Base-by-base conservation (phyloP, 2,888 invertebrate species). In the Dusona sp. region DNA sequence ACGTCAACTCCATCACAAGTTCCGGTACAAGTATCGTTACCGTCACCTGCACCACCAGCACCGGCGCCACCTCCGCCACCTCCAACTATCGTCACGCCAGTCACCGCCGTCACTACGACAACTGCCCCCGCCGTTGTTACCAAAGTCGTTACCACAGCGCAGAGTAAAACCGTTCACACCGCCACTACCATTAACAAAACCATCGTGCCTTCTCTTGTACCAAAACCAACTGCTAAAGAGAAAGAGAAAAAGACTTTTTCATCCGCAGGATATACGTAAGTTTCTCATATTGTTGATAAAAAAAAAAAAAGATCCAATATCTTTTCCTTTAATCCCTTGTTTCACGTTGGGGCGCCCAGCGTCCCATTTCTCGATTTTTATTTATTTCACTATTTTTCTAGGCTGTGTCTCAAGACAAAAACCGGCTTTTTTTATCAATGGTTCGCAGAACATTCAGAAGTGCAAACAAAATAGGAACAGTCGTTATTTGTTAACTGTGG, bases 241-340 rank as follows among this genome's bases (percentile, higher is more conserved):
- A 97, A 97, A 92, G 97, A 97, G 91, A 97, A 97, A 94, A 97
- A 96, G 92, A 94, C 95, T 51, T 95, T 95, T 92, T 95, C 96
- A 79, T 95, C 96, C 51, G 95, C 95, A 70, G 95, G 95, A 87
- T 95, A 95, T 90, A 94, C 95, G 95, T 95, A 89, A 93, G 94
- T 92, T 77, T 64, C 22, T 70, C 3, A n/a, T n/a, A n/a, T n/a
- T n/a, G n/a, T n/a, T n/a, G n/a, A n/a, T n/a, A n/a, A n/a, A n/a
- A n/a, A n/a, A n/a, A n/a, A n/a, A n/a, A n/a, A n/a, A n/a, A n/a
- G n/a, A n/a, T n/a, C n/a, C n/a, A n/a, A n/a, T n/a, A n/a, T n/a
- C n/a, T n/a, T n/a, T n/a, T n/a, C n/a, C n/a, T n/a, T n/a, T n/a
- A n/a, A n/a, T n/a, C n/a, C n/a, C n/a, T n/a, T n/a, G n/a, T n/a